These are phyloP conservation scores for Calliphora vomitoria DNA, from an alignment of 2,888 invertebrate species.

Conservation along the genomic window DNA sequence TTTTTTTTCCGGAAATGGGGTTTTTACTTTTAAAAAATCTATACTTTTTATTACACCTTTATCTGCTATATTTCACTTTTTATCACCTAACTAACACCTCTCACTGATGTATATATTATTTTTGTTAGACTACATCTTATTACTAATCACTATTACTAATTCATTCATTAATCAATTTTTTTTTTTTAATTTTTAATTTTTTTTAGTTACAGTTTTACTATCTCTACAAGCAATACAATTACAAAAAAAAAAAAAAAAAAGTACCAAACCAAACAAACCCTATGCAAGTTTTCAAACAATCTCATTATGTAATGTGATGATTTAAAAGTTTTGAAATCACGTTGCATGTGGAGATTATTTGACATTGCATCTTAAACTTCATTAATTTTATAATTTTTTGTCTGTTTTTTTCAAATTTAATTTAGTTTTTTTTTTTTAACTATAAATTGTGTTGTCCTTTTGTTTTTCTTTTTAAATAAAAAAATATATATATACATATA, in stretches of 20 bases:
- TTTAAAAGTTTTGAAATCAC: conserved; percentile 81
- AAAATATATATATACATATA: conserved; percentile 25
- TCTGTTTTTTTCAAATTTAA: conserved; percentile 52
- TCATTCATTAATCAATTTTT: conserved; percentile 56
- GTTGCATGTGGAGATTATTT: conserved; percentile 85
- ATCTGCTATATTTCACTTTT: conserved; percentile 5
- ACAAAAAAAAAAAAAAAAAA: conserved; percentile 35
- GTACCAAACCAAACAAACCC: conserved; percentile 54
- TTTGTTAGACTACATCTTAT: background rate
- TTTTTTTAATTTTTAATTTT: conserved; percentile 45
- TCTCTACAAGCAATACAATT: conserved; percentile 26
- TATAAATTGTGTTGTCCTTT: conserved; percentile 71
- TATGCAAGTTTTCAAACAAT: conserved; percentile 90
- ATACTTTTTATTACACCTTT: background rate
- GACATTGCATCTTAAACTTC: conserved; percentile 81
- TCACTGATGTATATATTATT: background rate
- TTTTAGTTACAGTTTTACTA: conserved; percentile 59
- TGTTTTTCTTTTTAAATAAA: conserved; percentile 29
- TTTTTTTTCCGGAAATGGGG: background rate
- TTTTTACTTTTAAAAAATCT: background rate
- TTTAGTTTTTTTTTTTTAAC: conserved; percentile 47
- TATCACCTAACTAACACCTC: conserved; percentile 9
- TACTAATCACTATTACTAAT: conserved; percentile 15
- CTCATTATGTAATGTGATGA: conserved; percentile 94
- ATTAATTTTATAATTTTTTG: conserved; percentile 73